Evolutionary conservation across 2,797 vertebrate species (phyloP).

Genomic region (Microcaecilia unicolor): DNA sequence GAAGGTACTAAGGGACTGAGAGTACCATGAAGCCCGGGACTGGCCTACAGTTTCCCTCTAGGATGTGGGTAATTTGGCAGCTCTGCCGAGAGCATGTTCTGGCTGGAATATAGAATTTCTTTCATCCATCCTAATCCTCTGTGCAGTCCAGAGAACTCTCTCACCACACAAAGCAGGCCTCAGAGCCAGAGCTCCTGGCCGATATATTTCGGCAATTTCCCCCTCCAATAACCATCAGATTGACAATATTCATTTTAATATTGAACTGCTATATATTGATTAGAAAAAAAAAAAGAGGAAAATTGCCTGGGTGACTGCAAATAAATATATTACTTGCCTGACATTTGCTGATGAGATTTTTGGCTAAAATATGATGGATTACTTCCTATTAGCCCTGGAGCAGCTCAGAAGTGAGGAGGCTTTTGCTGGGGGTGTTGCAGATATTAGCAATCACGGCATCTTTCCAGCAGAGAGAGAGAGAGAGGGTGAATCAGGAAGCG

Average conservation of each 20-base stretch:
- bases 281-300: slow-evolving; percentile 26
- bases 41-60: too few species aligned
- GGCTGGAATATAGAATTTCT: too few species aligned
- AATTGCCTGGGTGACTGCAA: slow-evolving; percentile 20
- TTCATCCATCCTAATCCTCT: too few species aligned
- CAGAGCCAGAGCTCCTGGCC: neutral
- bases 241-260: slow-evolving; percentile 10
- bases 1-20: too few species aligned
- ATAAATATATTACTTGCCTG: slow-evolving; percentile 29
- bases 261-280: slow-evolving; percentile 10
- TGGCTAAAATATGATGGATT: slow-evolving; percentile 30
- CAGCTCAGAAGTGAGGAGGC: neutral
- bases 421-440: slow-evolving; percentile 8
- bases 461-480: too few species aligned
- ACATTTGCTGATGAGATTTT: slow-evolving; percentile 7
- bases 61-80: too few species aligned
- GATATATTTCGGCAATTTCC: neutral
- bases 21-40: too few species aligned
- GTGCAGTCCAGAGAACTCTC: too few species aligned
- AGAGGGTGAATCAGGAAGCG: neutral
- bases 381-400: slow-evolving; percentile 29
- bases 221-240: neutral
- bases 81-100: neutral
- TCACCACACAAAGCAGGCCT: neutral
- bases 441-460: slow-evolving; percentile 6